Evolutionary conservation across 2,888 invertebrate species (phyloP).

Genomic region (Drepana falcataria): DNA sequence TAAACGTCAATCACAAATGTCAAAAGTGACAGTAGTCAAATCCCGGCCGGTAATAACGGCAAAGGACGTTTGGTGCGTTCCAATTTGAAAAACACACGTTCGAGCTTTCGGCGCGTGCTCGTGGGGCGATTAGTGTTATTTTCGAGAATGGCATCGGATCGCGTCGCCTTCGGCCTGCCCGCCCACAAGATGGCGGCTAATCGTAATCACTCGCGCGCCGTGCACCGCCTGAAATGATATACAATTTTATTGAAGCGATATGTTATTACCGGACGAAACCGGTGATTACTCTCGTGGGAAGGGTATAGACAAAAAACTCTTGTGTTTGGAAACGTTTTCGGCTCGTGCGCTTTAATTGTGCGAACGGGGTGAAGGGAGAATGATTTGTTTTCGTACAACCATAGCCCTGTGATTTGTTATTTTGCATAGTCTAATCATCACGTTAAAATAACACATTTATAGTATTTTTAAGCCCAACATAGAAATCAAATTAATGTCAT

Average conservation of each 20-base stretch:
- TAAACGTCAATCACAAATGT: slow-evolving; percentile 75
- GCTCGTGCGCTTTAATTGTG: slow-evolving; percentile 73
- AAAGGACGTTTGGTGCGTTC: slow-evolving; percentile 54
- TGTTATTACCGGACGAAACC: slow-evolving; percentile 74
- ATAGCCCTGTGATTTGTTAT: slow-evolving; percentile 53
- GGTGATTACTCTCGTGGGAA: slow-evolving; percentile 77
- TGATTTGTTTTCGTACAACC: slow-evolving; percentile 33
- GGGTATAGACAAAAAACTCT: slow-evolving; percentile 69
- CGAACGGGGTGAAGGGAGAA: slow-evolving; percentile 29
- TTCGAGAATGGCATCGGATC: slow-evolving; percentile 75
- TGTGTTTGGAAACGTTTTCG: slow-evolving; percentile 48
- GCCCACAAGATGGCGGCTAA: slow-evolving; percentile 75
- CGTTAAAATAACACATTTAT: slow-evolving; percentile 12
- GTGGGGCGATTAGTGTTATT: slow-evolving; percentile 76
- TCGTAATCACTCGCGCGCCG: slow-evolving; percentile 64
- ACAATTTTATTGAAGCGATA: slow-evolving; percentile 77
- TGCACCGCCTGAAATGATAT: slow-evolving; percentile 71
- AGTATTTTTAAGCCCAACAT: too few relatives aligned
- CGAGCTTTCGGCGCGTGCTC: slow-evolving; percentile 65
- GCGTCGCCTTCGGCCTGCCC: slow-evolving; percentile 73
- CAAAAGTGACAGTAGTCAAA: slow-evolving; percentile 75
- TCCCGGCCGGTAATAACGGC: slow-evolving; percentile 68
- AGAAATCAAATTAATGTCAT: too few relatives aligned
- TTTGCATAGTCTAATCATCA: slow-evolving; percentile 30
- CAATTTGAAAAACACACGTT: slow-evolving; percentile 77